A percentile compares a stretch with the other conserved stretches of the same genome.
Evolutionary conservation across 1,140 invertebrate species (phyloP).

Genomic region (Manduca sexta): DNA sequence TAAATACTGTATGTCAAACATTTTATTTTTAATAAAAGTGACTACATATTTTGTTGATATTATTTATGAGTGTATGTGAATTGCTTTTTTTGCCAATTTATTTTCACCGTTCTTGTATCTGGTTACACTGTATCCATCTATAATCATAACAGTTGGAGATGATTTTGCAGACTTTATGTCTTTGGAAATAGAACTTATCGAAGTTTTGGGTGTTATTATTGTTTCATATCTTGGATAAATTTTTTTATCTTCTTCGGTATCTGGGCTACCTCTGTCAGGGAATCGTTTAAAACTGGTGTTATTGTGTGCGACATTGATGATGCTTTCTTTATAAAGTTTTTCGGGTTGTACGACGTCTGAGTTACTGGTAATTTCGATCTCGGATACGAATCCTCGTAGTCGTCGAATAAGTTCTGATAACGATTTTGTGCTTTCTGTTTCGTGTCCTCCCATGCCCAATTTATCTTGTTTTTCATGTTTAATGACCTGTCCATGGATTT

Average conservation of each 20-base stretch:
- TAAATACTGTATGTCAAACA: too few species aligned
- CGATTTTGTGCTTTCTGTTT: slow-evolving; percentile 48
- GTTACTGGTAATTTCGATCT: slow-evolving; percentile 25
- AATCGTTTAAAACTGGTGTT: slow-evolving; percentile 53
- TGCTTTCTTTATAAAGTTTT: slow-evolving; percentile 45
- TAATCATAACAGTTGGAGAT: slow-evolving; percentile 45
- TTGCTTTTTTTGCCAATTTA: slow-evolving; percentile 44
- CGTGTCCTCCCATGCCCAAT: slow-evolving; percentile 47
- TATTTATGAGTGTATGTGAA: slow-evolving; percentile 33
- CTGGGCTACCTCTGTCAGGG: slow-evolving; percentile 49
- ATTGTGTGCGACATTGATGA: slow-evolving; percentile 42
- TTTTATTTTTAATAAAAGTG: too few species aligned
- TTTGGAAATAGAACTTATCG: neutral
- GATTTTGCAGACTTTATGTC: slow-evolving; percentile 24
- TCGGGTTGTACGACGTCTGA: slow-evolving; percentile 32
- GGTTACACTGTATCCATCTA: slow-evolving; percentile 64
- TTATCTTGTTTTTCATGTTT: slow-evolving; percentile 49
- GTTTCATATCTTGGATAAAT: slow-evolving; percentile 50
- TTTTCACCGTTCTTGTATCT: slow-evolving; percentile 59
- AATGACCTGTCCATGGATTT: slow-evolving; percentile 29
- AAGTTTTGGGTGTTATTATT: slow-evolving; percentile 24
- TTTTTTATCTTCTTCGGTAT: slow-evolving; percentile 56
- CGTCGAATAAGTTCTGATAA: slow-evolving; percentile 52
- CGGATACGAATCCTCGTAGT: slow-evolving; percentile 46
- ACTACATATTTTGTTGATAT: neutral